Base-by-base conservation (phyloP, 2,888 invertebrate genomes). In the Mesorhabditis spiculigera region DNA sequence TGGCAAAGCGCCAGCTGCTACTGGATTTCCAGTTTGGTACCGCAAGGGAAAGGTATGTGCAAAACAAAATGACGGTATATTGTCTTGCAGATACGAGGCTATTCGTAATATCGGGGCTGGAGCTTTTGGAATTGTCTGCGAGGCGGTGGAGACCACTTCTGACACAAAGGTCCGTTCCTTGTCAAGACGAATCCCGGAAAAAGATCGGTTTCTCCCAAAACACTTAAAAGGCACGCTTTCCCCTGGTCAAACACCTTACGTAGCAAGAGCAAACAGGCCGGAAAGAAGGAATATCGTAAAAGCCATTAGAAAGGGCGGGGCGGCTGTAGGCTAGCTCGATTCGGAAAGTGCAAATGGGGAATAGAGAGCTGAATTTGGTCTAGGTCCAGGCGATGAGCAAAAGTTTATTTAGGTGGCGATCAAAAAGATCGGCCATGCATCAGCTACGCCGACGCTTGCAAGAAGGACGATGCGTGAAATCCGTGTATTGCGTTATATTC, bases 51-150 rank as follows among this genome's bases (percentile, higher is more conserved):
- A 71, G 71, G 62, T 83, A 83, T 67, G 28, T 28, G 28, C 28
- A 28, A 28, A 28, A 28, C 28, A 28, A 28, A 28, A 28, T 28
- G 28, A 28, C 28, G 28, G 28, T 28, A 28, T 28, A 28, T 28
- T 28, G 28, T 28, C 28, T 28, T 28, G 28, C 28, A 28, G 28
- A 28, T 28, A 28, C 28, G 76, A 80, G 42, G 79, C 81, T 4
- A 68, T 80, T 10, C 70, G 80, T n/a, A 79, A 79, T 69, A 83
- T 83, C 66, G 83, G 83, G 42, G 78, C 81, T 4, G 83, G 83
- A 45, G 83, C 83, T 0, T 83, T 83, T 65, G 83, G 83, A 66
- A 83, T 83, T 69, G 82, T 83, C 45, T 82, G 82, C 69, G 82
- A 83, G 70, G 83, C 82, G 6, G 73, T 75, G 5, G 81, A 81